phyloP scores from a whole-genome alignment of 2,113 vertebrate genomes.

The Patagioenas fasciata region DNA sequence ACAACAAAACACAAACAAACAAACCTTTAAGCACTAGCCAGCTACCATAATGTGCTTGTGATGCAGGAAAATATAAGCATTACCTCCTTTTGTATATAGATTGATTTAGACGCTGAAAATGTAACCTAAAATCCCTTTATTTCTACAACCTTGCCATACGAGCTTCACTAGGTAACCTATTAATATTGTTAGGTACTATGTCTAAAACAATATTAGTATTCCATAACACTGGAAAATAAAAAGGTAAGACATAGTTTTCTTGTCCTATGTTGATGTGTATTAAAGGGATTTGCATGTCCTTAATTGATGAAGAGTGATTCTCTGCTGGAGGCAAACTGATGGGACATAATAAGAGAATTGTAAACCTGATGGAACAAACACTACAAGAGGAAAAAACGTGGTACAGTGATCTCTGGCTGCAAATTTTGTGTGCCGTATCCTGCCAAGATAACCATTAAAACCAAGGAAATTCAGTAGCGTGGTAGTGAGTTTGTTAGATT shows the following conservation, averaged over 20 bases:
- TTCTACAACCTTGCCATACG: background rate
- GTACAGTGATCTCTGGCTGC: background rate
- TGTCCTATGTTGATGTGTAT: background rate
- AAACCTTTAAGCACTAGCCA: background rate
- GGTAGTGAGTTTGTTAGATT: background rate
- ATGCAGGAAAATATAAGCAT: background rate
- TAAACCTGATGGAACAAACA: background rate
- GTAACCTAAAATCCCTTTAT: background rate
- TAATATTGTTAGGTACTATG: rapidly evolving
- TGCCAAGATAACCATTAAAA: background rate
- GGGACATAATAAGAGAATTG: background rate
- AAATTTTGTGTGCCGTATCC: background rate
- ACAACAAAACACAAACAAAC: too few species aligned
- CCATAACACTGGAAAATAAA: background rate
- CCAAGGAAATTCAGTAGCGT: background rate
- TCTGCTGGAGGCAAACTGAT: background rate
- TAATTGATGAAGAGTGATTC: background rate
- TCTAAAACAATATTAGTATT: background rate
- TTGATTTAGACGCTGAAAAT: background rate
- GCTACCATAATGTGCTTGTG: background rate
- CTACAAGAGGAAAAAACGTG: background rate
- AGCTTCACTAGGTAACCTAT: background rate
- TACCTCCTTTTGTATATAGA: background rate
- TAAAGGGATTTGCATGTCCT: background rate
- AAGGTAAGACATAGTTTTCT: background rate